Evolutionary conservation across 2,113 vertebrate genomes (phyloP).

Genomic region (Sitta europaea): DNA sequence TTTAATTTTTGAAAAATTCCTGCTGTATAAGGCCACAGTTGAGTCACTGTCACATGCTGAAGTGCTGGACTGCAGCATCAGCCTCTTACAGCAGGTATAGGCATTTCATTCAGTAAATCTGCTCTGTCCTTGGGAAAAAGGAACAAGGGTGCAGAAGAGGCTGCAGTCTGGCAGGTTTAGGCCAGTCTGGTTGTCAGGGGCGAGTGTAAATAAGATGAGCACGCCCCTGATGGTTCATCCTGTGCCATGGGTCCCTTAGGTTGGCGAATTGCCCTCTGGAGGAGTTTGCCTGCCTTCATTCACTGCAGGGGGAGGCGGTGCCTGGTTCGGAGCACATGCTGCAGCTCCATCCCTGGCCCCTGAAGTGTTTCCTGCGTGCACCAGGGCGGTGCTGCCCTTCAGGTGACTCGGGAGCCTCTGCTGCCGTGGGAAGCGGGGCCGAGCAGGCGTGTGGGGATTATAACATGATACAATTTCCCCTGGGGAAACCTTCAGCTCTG

Average conservation of each 20-base stretch:
- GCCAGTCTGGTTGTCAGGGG: background rate
- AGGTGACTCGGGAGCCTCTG: background rate
- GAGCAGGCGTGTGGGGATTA: background rate
- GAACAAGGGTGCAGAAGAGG: background rate
- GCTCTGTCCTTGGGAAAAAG: background rate
- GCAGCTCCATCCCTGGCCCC: background rate
- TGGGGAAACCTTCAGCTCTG: slow-evolving; percentile 4
- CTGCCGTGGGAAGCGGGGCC: background rate
- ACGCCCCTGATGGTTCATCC: background rate
- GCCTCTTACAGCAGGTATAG: background rate
- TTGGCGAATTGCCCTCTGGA: background rate
- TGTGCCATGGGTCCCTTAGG: background rate
- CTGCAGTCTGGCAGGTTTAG: background rate
- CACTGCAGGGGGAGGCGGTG: background rate
- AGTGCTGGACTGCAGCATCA: background rate
- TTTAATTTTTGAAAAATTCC: background rate
- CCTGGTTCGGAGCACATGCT: background rate
- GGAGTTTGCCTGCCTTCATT: background rate
- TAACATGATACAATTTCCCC: background rate
- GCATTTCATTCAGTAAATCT: background rate
- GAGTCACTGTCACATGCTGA: background rate
- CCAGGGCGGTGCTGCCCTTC: background rate
- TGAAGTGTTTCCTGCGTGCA: background rate
- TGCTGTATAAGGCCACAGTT: background rate
- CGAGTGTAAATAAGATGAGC: fast-evolving